A percentile compares a stretch with the other conserved stretches of the same genome.
phyloP scores from a whole-genome alignment of 2,113 vertebrate genomes.

The Ciconia stormi region DNA sequence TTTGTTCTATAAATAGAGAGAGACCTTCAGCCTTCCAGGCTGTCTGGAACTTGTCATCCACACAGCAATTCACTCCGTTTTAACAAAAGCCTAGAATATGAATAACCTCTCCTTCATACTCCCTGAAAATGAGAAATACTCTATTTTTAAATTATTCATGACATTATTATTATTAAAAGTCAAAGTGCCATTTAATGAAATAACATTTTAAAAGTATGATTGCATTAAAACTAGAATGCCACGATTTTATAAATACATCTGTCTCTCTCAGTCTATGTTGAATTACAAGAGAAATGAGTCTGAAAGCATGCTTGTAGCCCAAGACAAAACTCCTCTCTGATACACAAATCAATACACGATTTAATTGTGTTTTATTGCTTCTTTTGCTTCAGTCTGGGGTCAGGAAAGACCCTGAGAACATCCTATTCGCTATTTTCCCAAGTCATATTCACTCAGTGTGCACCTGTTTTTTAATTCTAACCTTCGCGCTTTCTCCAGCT shows the following conservation, averaged over 20 bases:
- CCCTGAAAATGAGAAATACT: slow-evolving; percentile 1
- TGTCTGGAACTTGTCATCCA: neutral
- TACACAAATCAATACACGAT: slow-evolving; percentile 46
- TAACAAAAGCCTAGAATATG: neutral
- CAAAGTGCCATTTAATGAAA: slow-evolving; percentile 10
- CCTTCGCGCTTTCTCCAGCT: neutral
- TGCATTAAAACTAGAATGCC: neutral
- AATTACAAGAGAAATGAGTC: slow-evolving; percentile 26
- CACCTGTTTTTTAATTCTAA: neutral
- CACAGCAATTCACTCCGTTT: neutral
- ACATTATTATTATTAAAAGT: slow-evolving; percentile 27
- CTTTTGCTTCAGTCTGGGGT: neutral
- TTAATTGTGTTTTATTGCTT: slow-evolving; percentile 39
- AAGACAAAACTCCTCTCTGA: neutral
- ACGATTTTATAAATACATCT: neutral
- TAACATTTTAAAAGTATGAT: neutral
- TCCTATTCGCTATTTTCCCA: neutral
- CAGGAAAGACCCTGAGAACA: slow-evolving; percentile 22
- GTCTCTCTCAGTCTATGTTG: slow-evolving; percentile 3
- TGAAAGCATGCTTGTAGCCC: slow-evolving; percentile 13
- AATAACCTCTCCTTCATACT: neutral
- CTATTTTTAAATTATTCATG: slow-evolving; percentile 19
- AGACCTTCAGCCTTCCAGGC: neutral
- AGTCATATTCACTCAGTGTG: neutral
- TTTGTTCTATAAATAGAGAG: neutral